Evolutionary conservation across 2,113 vertebrate species (phyloP).

Genomic region (Corythornis vintsioides): DNA sequence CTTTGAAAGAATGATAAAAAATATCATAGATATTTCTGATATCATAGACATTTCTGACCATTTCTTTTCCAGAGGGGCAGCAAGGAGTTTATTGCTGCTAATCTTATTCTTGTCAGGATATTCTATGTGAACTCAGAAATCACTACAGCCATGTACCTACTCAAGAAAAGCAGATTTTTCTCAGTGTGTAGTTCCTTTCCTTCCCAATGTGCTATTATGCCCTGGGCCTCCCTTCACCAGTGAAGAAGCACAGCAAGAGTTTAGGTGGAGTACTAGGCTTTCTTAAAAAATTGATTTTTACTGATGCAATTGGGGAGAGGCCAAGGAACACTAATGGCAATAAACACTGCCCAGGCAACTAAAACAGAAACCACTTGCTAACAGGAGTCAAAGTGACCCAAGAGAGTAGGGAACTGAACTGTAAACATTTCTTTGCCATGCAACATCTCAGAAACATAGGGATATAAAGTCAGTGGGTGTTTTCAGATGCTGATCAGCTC

Average conservation of each 20-base stretch:
- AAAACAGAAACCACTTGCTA: not conserved
- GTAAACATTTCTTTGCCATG: not conserved
- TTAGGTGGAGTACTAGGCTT: not conserved
- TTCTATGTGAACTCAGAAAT: not conserved
- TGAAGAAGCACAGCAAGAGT: conserved; percentile 40
- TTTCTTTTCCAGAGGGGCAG: not conserved
- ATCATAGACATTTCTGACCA: not conserved
- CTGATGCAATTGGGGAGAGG: not conserved
- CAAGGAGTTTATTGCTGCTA: not conserved
- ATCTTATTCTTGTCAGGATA: not conserved
- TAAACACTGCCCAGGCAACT: conserved; percentile 3
- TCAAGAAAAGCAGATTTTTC: not conserved
- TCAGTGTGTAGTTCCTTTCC: not conserved
- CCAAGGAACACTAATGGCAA: not conserved
- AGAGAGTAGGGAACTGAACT: not conserved
- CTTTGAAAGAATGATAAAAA: conserved; percentile 12
- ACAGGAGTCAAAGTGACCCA: not conserved
- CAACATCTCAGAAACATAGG: not conserved
- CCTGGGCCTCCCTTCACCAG: not conserved
- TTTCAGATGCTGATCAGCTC: not conserved
- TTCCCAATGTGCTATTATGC: not conserved
- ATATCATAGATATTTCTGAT: not conserved
- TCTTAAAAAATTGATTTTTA: not conserved
- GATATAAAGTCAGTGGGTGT: not conserved
- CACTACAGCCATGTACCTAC: not conserved